Percentiles rank a stretch among this genome's conserved stretches.
Conservation (phyloP, 2,797 vertebrate species). For the Pangasius larnaudii region DNA sequence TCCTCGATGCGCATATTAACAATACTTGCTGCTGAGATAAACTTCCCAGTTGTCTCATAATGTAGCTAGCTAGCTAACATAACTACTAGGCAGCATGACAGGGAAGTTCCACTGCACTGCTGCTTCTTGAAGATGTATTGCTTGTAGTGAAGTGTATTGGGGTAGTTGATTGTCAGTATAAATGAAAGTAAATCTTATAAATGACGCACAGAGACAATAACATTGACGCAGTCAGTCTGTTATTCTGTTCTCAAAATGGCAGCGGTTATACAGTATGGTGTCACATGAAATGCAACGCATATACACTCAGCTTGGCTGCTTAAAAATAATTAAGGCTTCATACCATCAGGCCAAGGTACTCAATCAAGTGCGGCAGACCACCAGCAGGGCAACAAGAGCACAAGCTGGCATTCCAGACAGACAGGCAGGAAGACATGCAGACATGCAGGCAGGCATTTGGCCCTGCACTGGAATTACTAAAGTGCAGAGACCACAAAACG, state of each 20-base stretch:
- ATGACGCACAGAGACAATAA: not conserved
- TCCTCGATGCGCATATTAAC: not conserved
- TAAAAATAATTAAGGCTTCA: conserved; percentile 3
- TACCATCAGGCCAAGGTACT: conserved; percentile 37
- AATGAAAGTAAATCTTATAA: not conserved
- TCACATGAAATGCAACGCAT: not conserved
- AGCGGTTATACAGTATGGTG: not conserved
- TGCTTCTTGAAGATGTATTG: not conserved
- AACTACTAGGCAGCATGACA: not conserved
- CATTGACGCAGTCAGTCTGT: not conserved
- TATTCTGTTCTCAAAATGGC: not conserved
- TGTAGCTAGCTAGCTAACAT: not conserved
- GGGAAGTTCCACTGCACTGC: not conserved
- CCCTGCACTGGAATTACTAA: conserved; percentile 19
- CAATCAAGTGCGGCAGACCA: conserved; percentile 47
- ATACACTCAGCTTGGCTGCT: not conserved
- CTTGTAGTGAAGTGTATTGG: not conserved
- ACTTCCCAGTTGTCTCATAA: not conserved
- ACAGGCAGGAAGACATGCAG: not conserved
- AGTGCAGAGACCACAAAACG: not conserved
- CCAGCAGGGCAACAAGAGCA: conserved; percentile 41
- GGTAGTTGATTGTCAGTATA: not conserved
- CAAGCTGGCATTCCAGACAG: conserved; percentile 25
- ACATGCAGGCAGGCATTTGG: conserved; percentile 19
- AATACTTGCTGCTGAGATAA: not conserved